A percentile compares a stretch with the other conserved stretches of the same genome.
Conservation (phyloP, 2,888 invertebrate genomes). For the Hololepta plana region DNA sequence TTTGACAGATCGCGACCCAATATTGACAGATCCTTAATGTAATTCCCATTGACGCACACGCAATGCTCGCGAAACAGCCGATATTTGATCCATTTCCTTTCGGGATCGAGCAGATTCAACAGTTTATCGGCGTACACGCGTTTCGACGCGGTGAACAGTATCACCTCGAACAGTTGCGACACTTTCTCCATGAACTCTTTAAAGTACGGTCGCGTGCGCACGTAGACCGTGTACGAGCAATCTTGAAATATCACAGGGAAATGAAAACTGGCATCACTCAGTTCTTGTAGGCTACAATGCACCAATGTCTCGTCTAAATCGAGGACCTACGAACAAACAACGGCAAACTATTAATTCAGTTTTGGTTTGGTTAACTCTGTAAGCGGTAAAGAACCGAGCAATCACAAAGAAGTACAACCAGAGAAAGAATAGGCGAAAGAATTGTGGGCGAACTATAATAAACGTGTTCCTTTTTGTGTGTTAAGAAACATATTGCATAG, state of each 20-base stretch:
- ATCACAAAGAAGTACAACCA: no score
- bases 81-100: constrained; percentile 76
- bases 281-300: constrained; percentile 82
- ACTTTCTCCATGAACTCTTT: constrained; percentile 79
- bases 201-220: constrained; percentile 80
- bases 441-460: no score
- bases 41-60: constrained; percentile 87
- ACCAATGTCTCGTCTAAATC: constrained; percentile 84
- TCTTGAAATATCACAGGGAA: constrained; percentile 89
- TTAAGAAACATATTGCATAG: no score
- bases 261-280: constrained; percentile 82
- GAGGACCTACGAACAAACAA: constrained; percentile 36
- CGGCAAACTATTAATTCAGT: no score
- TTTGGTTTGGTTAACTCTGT: no score
- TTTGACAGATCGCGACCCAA: constrained; percentile 80
- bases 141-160: constrained; percentile 90
- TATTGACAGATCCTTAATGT: constrained; percentile 88
- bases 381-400: no score
- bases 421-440: no score
- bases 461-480: no score
- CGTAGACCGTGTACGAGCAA: constrained; percentile 67
- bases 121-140: constrained; percentile 88
- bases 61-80: constrained; percentile 91
- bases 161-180: constrained; percentile 77
- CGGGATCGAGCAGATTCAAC: constrained; percentile 78